Percentiles rank a stretch among this genome's conserved stretches.
These are phyloP conservation scores for Erebia palarica DNA, from an alignment of 2,888 invertebrate species.

Conservation along the genomic window DNA sequence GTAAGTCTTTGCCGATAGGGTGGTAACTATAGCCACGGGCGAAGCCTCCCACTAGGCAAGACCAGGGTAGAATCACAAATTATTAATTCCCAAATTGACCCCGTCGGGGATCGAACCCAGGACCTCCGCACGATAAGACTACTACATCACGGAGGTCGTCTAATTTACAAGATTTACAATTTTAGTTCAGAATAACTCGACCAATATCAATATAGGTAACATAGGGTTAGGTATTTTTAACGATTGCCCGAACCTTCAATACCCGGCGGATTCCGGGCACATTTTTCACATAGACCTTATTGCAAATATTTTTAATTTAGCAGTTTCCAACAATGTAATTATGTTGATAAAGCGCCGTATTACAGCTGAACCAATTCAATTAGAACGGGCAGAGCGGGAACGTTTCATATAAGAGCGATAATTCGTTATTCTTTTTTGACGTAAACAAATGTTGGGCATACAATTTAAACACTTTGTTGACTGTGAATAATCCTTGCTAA, in stretches of 20 bases:
- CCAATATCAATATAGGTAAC: no score
- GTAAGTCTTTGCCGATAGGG: no score
- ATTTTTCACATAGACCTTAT: constrained; percentile 10
- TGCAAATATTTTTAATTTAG: constrained; percentile 32
- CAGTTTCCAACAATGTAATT: constrained; percentile 33
- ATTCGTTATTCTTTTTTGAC: constrained; percentile 25
- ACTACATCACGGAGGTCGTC: no score
- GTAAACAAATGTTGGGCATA: not conserved
- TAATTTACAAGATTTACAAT: no score
- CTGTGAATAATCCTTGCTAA: no score
- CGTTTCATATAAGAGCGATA: constrained; percentile 30
- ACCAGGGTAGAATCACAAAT: no score
- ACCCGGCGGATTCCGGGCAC: not conserved
- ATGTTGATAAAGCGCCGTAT: constrained; percentile 33
- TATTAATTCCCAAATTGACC: no score
- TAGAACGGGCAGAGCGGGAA: constrained; percentile 29
- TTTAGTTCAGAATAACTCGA: no score
- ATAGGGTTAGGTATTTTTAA: not conserved
- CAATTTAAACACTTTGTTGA: not conserved
- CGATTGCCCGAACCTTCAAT: constrained; percentile 2
- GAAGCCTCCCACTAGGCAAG: no score
- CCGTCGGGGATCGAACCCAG: no score
- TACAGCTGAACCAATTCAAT: constrained; percentile 34
- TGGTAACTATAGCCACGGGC: no score
- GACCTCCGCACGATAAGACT: no score